Evolutionary conservation across 2,888 invertebrate genomes (phyloP), one percentile per base, ranked within the genome.

Genomic region (Pseudoips prasinana): DNA sequence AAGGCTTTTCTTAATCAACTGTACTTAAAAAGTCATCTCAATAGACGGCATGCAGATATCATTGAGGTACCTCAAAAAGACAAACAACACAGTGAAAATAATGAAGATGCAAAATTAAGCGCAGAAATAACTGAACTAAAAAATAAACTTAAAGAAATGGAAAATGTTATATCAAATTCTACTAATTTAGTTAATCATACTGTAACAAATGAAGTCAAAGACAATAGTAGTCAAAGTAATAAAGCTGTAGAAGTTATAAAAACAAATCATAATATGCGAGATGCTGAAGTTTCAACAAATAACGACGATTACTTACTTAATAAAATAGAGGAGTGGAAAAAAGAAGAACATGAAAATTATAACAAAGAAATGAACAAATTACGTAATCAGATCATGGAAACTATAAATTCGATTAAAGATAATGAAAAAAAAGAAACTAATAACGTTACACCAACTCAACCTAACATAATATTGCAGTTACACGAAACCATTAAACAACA

Each of bases 1-100:
- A 94, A 94, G 75, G 89, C 91, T 5, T 94, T 94, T 64, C 73
- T 92, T 27, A 91, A 92, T 42, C 90, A 92, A 57, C 86, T 91
- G 35, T 93, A 92, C 65, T 80, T 93, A 38, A 89, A 88, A 64
- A 90, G 92, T 25, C 94, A 94, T 58, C 73, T 92, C 25, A 78
- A 85, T 42, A 85, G 93, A 48, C 82, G 93, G 17, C 94, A 94
- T 65, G 41, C 66, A 3, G 69, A 73, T 39, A 33, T 67, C 7
- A 35, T 56, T 22, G 84, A 85, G 29, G 38, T 58, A 7, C 78
- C 83, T 3, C 70, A 83, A 55, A 80, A 65, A 49, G 79, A 83
- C 43, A 52, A 48, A 29, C 46, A 49, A 32, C 56, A 43, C 22
- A 35, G 38, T 7, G 41, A 42, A 17, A 58, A 62, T 25, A 86